These are phyloP conservation scores for Melangyna quadrimaculata DNA, from an alignment of 2,888 invertebrate genomes.

Conservation along the genomic window DNA sequence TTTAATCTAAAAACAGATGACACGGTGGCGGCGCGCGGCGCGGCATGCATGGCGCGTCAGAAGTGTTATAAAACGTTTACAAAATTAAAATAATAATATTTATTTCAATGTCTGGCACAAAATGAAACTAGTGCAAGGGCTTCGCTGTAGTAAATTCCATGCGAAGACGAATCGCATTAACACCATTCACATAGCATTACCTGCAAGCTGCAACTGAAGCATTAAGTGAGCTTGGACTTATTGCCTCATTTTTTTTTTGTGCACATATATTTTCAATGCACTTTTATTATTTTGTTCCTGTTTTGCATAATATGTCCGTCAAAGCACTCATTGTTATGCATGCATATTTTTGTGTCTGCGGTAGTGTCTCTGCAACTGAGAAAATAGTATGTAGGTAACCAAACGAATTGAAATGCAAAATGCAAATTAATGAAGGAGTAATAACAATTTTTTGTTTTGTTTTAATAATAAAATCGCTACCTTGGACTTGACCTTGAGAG, in stretches of 20 bases:
- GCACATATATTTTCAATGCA: constrained; percentile 13
- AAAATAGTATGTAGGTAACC: not conserved
- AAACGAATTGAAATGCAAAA: constrained; percentile 35
- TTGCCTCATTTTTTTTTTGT: constrained; percentile 30
- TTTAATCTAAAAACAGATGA: not conserved
- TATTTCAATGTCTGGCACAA: not conserved
- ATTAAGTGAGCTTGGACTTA: constrained; percentile 31
- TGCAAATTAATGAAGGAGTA: constrained; percentile 33
- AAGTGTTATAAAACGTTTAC: not conserved
- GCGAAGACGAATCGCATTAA: constrained; percentile 26
- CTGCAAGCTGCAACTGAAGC: not conserved
- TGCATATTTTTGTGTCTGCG: not conserved
- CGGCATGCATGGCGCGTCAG: too few relatives aligned
- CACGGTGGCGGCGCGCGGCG: not conserved
- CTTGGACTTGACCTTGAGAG: constrained; percentile 57
- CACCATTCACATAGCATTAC: constrained; percentile 15
- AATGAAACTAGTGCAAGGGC: constrained; percentile 56
- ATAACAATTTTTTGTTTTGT: not conserved
- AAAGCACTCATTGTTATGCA: constrained; percentile 21
- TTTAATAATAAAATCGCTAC: constrained; percentile 25
- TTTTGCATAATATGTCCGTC: constrained; percentile 51
- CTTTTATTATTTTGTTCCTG: constrained; percentile 51
- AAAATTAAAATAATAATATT: not conserved
- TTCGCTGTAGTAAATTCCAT: not conserved
- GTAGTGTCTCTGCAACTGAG: not conserved